These are phyloP conservation scores for Upupa epops DNA, from an alignment of 2,113 vertebrate species.

Conservation along the genomic window DNA sequence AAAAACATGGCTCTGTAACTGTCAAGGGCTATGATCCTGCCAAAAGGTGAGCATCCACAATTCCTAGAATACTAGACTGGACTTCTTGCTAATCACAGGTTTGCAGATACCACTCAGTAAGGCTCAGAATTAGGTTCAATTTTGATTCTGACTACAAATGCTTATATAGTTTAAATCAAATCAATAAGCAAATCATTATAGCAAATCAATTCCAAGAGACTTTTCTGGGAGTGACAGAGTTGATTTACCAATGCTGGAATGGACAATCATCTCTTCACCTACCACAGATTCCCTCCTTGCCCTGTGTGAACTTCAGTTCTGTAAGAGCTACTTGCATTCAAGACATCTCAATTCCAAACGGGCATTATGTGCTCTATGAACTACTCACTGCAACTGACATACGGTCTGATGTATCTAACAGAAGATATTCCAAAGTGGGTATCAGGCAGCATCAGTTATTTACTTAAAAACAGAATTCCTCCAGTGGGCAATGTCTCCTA, in stretches of 20 bases:
- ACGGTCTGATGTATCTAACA: neutral
- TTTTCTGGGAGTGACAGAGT: neutral
- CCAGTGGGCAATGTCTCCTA: neutral
- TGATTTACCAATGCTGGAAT: neutral
- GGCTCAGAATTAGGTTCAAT: neutral
- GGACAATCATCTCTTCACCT: neutral
- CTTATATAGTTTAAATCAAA: neutral
- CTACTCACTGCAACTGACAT: neutral
- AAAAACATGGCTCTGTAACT: neutral
- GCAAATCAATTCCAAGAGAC: neutral
- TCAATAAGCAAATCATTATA: neutral
- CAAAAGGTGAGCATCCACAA: neutral
- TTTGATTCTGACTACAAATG: neutral
- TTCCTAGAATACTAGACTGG: neutral
- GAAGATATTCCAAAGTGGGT: neutral
- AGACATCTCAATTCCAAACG: neutral
- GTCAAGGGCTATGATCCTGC: neutral
- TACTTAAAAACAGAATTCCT: neutral
- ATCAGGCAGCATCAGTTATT: neutral
- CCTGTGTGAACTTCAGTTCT: neutral
- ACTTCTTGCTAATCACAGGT: neutral
- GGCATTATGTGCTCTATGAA: neutral
- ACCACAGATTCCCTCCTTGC: rapidly evolving
- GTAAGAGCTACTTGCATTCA: neutral
- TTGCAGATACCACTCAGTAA: neutral